These are phyloP conservation scores for Microdon myrmicae DNA, from an alignment of 2,888 invertebrate genomes.

Conservation along the genomic window DNA sequence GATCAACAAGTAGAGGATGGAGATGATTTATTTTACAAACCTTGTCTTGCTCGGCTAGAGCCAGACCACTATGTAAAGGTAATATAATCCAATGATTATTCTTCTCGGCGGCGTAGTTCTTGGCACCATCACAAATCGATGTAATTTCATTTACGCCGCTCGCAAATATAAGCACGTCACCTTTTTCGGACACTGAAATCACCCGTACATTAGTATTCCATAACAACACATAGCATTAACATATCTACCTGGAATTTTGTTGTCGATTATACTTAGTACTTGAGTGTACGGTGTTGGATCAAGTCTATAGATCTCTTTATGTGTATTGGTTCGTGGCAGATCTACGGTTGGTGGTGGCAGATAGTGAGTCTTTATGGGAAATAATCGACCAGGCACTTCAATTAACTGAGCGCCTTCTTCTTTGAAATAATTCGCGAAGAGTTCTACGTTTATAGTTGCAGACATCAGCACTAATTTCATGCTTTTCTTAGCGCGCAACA, in stretches of 20 bases:
- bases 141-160: slow-evolving; percentile 95
- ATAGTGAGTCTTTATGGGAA: slow-evolving; percentile 91
- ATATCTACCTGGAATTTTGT: slow-evolving; percentile 76
- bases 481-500: slow-evolving; percentile 81
- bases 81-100: slow-evolving; percentile 88
- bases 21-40: too few species aligned
- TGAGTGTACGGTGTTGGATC: slow-evolving; percentile 94
- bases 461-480: slow-evolving; percentile 97
- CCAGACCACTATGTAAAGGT: slow-evolving; percentile 91
- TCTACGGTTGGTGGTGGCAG: slow-evolving; percentile 73
- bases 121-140: slow-evolving; percentile 85
- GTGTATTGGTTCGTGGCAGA: slow-evolving; percentile 67
- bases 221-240: background rate
- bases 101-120: slow-evolving; percentile 81
- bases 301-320: slow-evolving; percentile 75
- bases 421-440: slow-evolving; percentile 91
- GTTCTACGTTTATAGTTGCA: slow-evolving; percentile 95
- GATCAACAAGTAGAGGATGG: background rate
- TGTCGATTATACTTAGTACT: slow-evolving; percentile 91
- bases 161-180: slow-evolving; percentile 94
- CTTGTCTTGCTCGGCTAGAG: slow-evolving; percentile 95
- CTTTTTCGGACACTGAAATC: slow-evolving; percentile 79
- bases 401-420: slow-evolving; percentile 83
- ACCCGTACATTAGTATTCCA: slow-evolving; percentile 20
- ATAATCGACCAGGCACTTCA: slow-evolving; percentile 94